Conservation (phyloP, 2,113 vertebrate genomes). For the Epinephelus cyanopodus region DNA sequence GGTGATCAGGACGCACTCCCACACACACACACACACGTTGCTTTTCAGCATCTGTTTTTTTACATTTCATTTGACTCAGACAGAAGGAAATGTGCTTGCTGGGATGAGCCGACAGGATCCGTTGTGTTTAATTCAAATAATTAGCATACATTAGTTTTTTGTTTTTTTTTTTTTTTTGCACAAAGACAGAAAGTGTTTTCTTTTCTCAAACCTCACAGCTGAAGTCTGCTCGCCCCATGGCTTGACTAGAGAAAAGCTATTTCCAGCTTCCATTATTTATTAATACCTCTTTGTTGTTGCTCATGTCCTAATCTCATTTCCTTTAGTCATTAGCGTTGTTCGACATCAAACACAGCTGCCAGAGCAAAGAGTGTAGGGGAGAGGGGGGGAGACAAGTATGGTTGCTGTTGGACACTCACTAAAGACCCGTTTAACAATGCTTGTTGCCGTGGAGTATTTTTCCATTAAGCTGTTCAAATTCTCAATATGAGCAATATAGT, state of each 20-base stretch:
- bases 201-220: conserved; percentile 34
- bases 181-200: conserved; percentile 27
- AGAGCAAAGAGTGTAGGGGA: conserved; percentile 34
- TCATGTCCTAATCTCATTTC: conserved; percentile 79
- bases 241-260: conserved; percentile 63
- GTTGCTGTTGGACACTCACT: conserved; percentile 65
- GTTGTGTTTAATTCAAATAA: conserved; percentile 47
- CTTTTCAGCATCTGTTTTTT: conserved; percentile 13
- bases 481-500: not conserved
- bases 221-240: conserved; percentile 46
- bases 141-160: conserved; percentile 52
- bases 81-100: conserved; percentile 1
- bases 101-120: conserved; percentile 50
- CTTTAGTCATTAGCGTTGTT: conserved; percentile 79
- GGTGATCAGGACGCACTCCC: conserved; percentile 29
- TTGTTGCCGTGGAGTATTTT: conserved; percentile 35
- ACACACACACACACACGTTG: conserved; percentile 5
- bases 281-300: conserved; percentile 77
- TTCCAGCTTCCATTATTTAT: conserved; percentile 76
- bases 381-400: conserved; percentile 29
- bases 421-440: conserved; percentile 62
- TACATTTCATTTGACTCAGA: conserved; percentile 16
- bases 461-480: conserved; percentile 53
- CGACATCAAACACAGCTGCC: conserved; percentile 77
- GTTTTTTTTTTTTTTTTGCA: not conserved